A percentile compares a stretch with the other conserved stretches of the same genome.
Evolutionary conservation across 2,888 invertebrate genomes (phyloP).

Genomic region (Zygogramma bicolorata): DNA sequence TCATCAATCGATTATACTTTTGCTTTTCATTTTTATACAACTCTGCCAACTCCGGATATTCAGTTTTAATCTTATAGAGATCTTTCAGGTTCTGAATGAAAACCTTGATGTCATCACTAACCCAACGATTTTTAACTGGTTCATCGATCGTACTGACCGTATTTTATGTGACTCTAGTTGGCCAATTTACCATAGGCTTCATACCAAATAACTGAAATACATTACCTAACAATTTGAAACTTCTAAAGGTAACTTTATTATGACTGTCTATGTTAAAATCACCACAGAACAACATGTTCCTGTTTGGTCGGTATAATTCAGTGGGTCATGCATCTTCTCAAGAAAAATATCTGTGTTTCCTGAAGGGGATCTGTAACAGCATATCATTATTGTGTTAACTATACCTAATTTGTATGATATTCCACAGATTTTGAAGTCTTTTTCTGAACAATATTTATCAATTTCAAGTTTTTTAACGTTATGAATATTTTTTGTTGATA

Average conservation of each 20-base stretch:
- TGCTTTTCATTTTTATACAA: too few species aligned
- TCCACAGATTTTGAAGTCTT: not conserved
- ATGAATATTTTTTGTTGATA: not conserved
- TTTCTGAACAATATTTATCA: not conserved
- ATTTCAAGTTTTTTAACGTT: not conserved
- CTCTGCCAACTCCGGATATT: too few species aligned
- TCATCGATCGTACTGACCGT: not conserved
- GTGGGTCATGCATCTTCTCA: not conserved
- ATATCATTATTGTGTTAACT: not conserved
- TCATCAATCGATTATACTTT: too few species aligned
- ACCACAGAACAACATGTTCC: not conserved
- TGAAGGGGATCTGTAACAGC: not conserved
- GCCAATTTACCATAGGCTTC: not conserved
- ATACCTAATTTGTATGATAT: not conserved
- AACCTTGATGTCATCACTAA: not conserved
- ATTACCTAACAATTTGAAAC: not conserved
- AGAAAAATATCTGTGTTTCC: not conserved
- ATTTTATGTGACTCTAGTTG: not conserved
- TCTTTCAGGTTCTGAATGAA: not conserved
- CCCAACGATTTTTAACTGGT: not conserved
- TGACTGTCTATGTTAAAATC: not conserved
- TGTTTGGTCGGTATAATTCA: not conserved
- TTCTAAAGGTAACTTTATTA: not conserved
- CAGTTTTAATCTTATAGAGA: too few species aligned
- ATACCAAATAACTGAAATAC: not conserved